phyloP scores from a whole-genome alignment of 1,140 invertebrate genomes.

The Phocides pigmalion region DNA sequence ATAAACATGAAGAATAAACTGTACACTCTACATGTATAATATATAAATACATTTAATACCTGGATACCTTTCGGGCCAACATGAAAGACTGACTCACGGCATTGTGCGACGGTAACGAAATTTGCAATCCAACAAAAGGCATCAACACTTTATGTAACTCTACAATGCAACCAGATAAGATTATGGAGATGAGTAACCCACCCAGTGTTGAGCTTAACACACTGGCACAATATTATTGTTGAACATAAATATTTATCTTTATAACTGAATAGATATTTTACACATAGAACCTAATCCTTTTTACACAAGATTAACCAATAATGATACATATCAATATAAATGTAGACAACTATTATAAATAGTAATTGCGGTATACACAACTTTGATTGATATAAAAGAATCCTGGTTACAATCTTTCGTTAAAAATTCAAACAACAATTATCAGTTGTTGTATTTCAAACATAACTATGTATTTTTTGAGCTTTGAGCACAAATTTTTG shows the following conservation, averaged over 20 bases:
- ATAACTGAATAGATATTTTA: neutral
- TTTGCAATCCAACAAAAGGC: slow-evolving; percentile 34
- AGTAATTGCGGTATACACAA: no score
- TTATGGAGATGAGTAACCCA: slow-evolving; percentile 33
- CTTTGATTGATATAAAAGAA: no score
- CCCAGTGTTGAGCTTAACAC: slow-evolving; percentile 24
- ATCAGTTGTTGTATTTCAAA: no score
- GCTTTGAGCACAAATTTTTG: no score
- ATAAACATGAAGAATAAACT: neutral
- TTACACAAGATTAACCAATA: neutral
- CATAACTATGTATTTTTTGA: no score
- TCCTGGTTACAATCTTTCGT: no score
- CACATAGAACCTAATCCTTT: neutral
- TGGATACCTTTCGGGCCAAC: neutral
- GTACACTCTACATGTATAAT: neutral
- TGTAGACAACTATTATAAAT: no score
- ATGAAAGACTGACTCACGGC: slow-evolving; percentile 23
- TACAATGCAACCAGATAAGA: slow-evolving; percentile 36
- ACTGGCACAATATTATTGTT: slow-evolving; percentile 30
- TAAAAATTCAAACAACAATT: no score
- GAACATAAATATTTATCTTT: neutral
- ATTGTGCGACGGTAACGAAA: slow-evolving; percentile 20
- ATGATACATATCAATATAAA: no score
- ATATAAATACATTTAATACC: neutral
- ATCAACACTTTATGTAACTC: slow-evolving; percentile 35